Percentiles rank a stretch among this genome's conserved stretches.
phyloP scores from a whole-genome alignment of 2,888 invertebrate species.

The Calameuta pallipes region DNA sequence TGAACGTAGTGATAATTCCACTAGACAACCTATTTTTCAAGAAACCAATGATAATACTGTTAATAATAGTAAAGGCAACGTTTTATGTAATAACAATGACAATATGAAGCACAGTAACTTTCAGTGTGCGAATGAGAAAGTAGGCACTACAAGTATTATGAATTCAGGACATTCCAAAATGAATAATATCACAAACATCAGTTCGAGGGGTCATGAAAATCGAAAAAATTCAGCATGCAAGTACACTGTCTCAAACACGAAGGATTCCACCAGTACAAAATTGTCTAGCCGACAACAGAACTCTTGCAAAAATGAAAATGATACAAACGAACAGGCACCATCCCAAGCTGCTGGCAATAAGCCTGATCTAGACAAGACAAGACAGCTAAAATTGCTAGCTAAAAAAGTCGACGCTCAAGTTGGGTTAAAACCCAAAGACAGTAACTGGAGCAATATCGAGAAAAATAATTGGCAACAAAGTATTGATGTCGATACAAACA shows the following conservation, averaged over 20 bases:
- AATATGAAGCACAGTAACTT: conserved; percentile 24
- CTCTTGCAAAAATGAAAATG: conserved; percentile 24
- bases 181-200: conserved; percentile 24
- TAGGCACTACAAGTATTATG: conserved; percentile 15
- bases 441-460: conserved; percentile 26
- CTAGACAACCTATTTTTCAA: conserved; percentile 30
- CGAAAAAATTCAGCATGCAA: not conserved
- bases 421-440: conserved; percentile 27
- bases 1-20: conserved; percentile 32
- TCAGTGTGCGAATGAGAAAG: conserved; percentile 25
- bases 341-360: conserved; percentile 21
- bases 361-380: conserved; percentile 31
- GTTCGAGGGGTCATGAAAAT: conserved; percentile 9
- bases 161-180: conserved; percentile 14
- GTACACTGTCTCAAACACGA: no score
- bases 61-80: conserved; percentile 34
- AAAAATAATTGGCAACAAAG: conserved; percentile 12
- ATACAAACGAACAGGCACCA: conserved; percentile 16
- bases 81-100: conserved; percentile 25
- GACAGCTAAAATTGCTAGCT: conserved; percentile 22
- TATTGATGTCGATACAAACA: conserved; percentile 14
- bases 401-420: conserved; percentile 31
- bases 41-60: conserved; percentile 33
- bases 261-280: no score
- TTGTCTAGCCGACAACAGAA: no score